A percentile compares a stretch with the other conserved stretches of the same genome.
These are phyloP conservation scores for Tiliqua scincoides DNA, from an alignment of 2,113 vertebrate genomes.

Conservation along the genomic window DNA sequence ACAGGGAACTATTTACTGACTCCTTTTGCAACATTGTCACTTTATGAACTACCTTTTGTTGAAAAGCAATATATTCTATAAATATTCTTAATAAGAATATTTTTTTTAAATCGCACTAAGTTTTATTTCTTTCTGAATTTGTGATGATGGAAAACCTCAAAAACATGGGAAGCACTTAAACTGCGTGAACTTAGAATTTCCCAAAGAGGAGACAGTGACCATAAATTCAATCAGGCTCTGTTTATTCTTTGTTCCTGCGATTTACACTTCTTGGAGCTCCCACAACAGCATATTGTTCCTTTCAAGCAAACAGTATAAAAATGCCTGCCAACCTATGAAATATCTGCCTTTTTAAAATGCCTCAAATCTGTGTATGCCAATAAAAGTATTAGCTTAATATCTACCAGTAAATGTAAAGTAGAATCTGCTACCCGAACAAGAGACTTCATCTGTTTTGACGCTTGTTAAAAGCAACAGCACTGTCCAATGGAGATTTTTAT, in stretches of 20 bases:
- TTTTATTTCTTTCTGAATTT: constrained; percentile 27
- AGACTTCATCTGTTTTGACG: constrained; percentile 12
- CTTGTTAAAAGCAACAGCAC: background rate
- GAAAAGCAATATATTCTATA: too few species aligned
- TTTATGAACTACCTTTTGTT: too few species aligned
- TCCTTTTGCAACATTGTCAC: too few species aligned
- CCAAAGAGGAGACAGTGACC: background rate
- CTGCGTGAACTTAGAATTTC: constrained; percentile 11
- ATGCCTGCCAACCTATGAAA: constrained; percentile 10
- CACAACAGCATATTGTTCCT: background rate
- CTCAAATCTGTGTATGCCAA: constrained; percentile 8
- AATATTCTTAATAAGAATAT: background rate
- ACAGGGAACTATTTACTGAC: too few species aligned
- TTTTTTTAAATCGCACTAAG: constrained; percentile 16
- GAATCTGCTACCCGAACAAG: background rate
- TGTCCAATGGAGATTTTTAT: background rate
- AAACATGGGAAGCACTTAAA: background rate
- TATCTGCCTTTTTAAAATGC: background rate
- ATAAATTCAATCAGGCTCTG: constrained; percentile 16
- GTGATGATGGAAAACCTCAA: constrained; percentile 5
- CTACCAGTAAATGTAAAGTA: constrained; percentile 6
- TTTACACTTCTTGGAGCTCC: constrained; percentile 7
- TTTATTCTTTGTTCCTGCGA: constrained; percentile 23
- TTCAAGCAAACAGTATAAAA: constrained; percentile 15
- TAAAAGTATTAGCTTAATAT: background rate